phyloP scores from a whole-genome alignment of 23 tunicate species.

The Phallusia fumigata region DNA sequence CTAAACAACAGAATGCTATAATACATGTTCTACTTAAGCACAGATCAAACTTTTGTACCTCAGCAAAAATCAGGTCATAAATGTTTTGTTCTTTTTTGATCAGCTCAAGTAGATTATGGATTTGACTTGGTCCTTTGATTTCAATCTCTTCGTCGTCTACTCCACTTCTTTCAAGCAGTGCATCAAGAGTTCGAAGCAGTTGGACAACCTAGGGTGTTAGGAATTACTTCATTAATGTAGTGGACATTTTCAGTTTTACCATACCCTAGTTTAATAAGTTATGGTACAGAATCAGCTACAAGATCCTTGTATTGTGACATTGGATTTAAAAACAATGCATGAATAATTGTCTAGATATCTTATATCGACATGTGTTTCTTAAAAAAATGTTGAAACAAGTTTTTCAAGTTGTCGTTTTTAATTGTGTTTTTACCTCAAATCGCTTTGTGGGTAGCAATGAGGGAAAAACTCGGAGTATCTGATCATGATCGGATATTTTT shows the following conservation, averaged over 20 bases:
- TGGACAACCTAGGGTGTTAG: conserved; percentile 61
- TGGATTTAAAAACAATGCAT: too few species aligned
- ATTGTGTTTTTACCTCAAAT: conserved; percentile 61
- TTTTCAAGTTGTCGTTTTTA: background rate
- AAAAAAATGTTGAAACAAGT: background rate
- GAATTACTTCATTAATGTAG: background rate
- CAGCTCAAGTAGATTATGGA: conserved; percentile 87
- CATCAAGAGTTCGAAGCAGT: conserved; percentile 81
- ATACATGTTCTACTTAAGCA: too few species aligned
- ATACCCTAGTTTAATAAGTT: too few species aligned
- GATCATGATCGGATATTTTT: conserved; percentile 60
- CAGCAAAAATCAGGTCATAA: conserved; percentile 85
- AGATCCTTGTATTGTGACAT: too few species aligned
- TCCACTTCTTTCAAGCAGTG: conserved; percentile 80
- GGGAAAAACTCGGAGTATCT: conserved; percentile 85
- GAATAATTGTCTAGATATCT: too few species aligned
- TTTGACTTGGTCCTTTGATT: conserved; percentile 86
- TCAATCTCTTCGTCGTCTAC: conserved; percentile 60
- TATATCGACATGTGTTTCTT: too few species aligned
- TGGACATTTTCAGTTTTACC: background rate
- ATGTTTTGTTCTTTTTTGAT: conserved; percentile 95
- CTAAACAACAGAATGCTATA: conserved; percentile 33
- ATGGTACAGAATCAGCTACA: too few species aligned
- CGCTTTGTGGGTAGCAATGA: conserved; percentile 84
- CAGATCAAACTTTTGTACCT: conserved; percentile 33